Evolutionary conservation across 2,797 vertebrate genomes (phyloP).

Genomic region (Loris lydekkerianus): DNA sequence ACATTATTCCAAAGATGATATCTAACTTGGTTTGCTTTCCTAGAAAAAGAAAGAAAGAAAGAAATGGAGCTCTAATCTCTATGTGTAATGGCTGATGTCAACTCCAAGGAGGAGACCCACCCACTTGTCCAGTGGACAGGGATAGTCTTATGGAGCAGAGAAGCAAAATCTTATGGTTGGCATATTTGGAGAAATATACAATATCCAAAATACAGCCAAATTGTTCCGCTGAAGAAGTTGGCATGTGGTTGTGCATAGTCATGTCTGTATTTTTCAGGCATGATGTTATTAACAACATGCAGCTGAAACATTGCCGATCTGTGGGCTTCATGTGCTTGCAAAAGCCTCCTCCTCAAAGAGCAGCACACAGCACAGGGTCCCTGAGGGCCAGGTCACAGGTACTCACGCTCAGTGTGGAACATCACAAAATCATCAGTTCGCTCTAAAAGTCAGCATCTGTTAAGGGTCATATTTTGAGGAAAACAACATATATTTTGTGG

Average conservation of each 20-base stretch:
- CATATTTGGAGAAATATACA: background rate
- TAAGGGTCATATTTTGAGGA: background rate
- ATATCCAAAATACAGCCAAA: background rate
- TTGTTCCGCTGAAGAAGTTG: background rate
- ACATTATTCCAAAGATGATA: conserved; percentile 12
- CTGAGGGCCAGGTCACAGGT: background rate
- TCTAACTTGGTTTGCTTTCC: background rate
- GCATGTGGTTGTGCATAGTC: rapidly evolving
- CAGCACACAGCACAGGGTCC: background rate
- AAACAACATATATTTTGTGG: background rate
- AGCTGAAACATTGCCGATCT: background rate
- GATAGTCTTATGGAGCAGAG: background rate
- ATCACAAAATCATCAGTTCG: background rate
- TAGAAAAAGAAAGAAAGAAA: background rate
- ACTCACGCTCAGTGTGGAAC: background rate
- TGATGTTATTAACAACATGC: background rate
- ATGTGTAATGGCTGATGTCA: background rate
- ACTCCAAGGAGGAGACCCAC: background rate
- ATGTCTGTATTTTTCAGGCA: background rate
- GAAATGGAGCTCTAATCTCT: background rate
- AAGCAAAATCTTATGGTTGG: conserved; percentile 16
- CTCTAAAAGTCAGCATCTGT: background rate
- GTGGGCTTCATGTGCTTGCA: background rate
- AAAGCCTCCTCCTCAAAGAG: background rate
- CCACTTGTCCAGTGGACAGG: rapidly evolving